Conservation (phyloP, 2,797 vertebrate genomes). For the Bryconaethiops microstoma region DNA sequence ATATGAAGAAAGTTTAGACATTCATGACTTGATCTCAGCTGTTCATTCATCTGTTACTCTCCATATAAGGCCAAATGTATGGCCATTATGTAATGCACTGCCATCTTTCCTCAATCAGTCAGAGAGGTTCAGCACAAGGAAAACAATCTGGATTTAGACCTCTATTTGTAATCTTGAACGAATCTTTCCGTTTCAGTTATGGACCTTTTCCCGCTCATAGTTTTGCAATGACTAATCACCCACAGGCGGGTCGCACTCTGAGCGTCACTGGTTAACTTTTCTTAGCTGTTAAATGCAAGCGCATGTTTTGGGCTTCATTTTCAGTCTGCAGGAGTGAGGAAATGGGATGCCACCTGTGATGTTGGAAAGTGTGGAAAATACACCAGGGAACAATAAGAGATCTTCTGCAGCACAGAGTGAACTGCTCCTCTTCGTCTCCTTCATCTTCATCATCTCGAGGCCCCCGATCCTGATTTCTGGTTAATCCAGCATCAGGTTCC, state of each 20-base stretch:
- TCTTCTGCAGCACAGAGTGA: neutral
- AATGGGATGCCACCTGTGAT: neutral
- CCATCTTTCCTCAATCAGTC: neutral
- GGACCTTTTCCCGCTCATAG: conserved; percentile 8
- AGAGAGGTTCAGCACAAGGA: conserved; percentile 6
- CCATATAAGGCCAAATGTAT: conserved; percentile 18
- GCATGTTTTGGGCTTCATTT: conserved; percentile 25
- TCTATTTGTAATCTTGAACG: neutral
- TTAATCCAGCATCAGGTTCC: conserved; percentile 15
- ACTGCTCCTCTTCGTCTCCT: neutral
- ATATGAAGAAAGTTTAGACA: neutral
- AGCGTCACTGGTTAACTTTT: conserved; percentile 30
- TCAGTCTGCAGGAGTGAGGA: neutral
- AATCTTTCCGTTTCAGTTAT: neutral
- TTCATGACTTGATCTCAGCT: conserved; percentile 10
- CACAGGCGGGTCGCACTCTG: conserved; percentile 8
- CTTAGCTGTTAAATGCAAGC: conserved; percentile 19
- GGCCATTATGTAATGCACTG: neutral
- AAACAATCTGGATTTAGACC: conserved; percentile 8
- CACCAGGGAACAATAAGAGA: conserved; percentile 1
- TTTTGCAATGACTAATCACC: conserved; percentile 21
- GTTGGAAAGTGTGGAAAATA: conserved; percentile 1
- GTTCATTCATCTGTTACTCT: conserved; percentile 8
- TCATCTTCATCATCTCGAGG: neutral
- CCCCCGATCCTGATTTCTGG: conserved; percentile 7